Evolutionary conservation across 2,113 vertebrate genomes (phyloP), one percentile per base, ranked within the genome.

Genomic region (Gymnarchus niloticus): DNA sequence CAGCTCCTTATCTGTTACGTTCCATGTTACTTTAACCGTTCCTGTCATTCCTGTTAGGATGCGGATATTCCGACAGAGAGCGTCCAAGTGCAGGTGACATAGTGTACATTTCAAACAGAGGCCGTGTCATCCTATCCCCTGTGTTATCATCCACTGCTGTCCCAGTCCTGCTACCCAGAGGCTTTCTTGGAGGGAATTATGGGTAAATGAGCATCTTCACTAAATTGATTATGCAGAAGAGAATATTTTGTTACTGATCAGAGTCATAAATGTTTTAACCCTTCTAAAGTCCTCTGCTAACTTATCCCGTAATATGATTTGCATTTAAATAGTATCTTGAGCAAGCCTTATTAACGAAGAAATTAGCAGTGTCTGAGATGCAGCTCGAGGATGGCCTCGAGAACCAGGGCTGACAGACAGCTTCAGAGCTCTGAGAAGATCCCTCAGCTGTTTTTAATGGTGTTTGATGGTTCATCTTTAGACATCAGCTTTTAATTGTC

Each of bases 311-410:
- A 73, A 73, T 73, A 33, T 73, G 65, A 73, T 73, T 73, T 73
- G 65, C 65, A 73, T 73, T 73, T 73, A 73, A 73, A 73, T 73
- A 73, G 65, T 73, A 73, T 73, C 65, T 73, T 17, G 28, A 73
- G 33, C 65, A 73, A 41, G 65, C 65, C 65, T 73, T 73, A 73
- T 73, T 73, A 73, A 73, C 41, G 33, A 73, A 73, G 65, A 73
- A 33, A 73, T 73, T 73, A 73, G 65, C 33, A 17, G 65, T 41
- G 41, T 41, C 33, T 5, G 65, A 73, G 41, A 28, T 6, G 65
- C 65, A 73, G 65, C 65, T 41, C 28, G 41, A 5, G 33, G 28
- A 17, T 12, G 33, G 33, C 65, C 28, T 28, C 41, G 33, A 73
- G 65, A 33, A 73, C 65, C 65, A 4, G 14, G 65, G 33, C 2